Evolutionary conservation across 2,888 invertebrate species (phyloP).

Genomic region (Protodeltote pygarga): DNA sequence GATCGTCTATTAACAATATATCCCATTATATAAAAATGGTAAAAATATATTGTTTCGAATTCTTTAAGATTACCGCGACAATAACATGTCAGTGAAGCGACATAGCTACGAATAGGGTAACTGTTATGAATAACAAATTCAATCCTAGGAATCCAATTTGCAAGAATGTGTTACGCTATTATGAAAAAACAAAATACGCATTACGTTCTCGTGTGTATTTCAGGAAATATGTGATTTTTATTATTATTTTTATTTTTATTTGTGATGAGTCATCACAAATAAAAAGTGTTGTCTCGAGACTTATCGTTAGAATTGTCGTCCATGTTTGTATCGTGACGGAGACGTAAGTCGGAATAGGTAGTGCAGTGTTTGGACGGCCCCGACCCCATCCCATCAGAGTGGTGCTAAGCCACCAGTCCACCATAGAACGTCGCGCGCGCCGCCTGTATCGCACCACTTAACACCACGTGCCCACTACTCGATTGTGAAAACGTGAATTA

Average conservation of each 20-base stretch:
- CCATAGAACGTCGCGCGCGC: slow-evolving; percentile 77
- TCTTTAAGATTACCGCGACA: too few species aligned
- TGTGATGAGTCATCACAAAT: too few species aligned
- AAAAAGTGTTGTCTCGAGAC: slow-evolving; percentile 25
- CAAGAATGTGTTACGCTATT: too few species aligned
- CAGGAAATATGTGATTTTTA: too few species aligned
- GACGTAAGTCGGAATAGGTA: slow-evolving; percentile 62
- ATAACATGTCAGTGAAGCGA: too few species aligned
- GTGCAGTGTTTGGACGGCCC: slow-evolving; percentile 72
- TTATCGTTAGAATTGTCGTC: slow-evolving; percentile 46
- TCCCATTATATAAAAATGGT: slow-evolving; percentile 11
- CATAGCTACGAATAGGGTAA: too few species aligned
- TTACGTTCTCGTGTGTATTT: too few species aligned
- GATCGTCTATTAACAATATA: slow-evolving; percentile 20
- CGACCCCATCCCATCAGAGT: slow-evolving; percentile 77
- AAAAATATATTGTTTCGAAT: too few species aligned
- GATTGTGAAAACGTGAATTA: slow-evolving; percentile 36
- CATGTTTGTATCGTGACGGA: slow-evolving; percentile 41
- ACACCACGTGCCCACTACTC: slow-evolving; percentile 31
- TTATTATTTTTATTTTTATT: too few species aligned
- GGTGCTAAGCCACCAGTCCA: slow-evolving; percentile 65
- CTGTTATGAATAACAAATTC: too few species aligned
- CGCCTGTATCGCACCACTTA: slow-evolving; percentile 53
- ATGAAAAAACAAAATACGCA: too few species aligned
- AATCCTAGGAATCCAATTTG: too few species aligned